Evolutionary conservation across 2,113 vertebrate genomes (phyloP).

Genomic region (Pachycephala philippinensis): DNA sequence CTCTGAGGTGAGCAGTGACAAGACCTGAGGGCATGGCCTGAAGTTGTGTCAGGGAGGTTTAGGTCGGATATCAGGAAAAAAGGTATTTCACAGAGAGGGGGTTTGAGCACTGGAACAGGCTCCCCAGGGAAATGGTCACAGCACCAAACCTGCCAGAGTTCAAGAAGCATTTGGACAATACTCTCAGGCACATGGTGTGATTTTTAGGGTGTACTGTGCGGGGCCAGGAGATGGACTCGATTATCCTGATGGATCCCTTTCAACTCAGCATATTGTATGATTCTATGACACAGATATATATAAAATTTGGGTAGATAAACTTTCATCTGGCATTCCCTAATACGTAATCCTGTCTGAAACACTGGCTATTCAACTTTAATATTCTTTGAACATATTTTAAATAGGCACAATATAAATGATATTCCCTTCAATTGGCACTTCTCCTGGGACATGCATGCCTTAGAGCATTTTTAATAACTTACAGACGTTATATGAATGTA

Average conservation of each 20-base stretch:
- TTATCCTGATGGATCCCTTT: background rate
- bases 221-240: background rate
- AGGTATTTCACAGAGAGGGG: background rate
- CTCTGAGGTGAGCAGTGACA: background rate
- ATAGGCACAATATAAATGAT: constrained; percentile 2
- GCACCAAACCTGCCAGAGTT: background rate
- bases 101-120: accelerated
- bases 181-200: background rate
- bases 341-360: background rate
- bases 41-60: background rate
- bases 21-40: accelerated
- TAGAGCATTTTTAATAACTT: constrained; percentile 51
- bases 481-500: background rate
- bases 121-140: background rate
- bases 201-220: background rate
- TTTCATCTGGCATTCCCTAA: background rate
- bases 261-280: background rate
- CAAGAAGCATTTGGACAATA: background rate
- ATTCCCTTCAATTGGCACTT: constrained; percentile 10
- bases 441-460: constrained; percentile 10
- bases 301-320: background rate
- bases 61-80: background rate
- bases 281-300: background rate
- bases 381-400: constrained; percentile 25
- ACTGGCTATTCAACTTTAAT: background rate